Base-by-base conservation (phyloP, 2,113 vertebrate species). In the Corapipo altera region DNA sequence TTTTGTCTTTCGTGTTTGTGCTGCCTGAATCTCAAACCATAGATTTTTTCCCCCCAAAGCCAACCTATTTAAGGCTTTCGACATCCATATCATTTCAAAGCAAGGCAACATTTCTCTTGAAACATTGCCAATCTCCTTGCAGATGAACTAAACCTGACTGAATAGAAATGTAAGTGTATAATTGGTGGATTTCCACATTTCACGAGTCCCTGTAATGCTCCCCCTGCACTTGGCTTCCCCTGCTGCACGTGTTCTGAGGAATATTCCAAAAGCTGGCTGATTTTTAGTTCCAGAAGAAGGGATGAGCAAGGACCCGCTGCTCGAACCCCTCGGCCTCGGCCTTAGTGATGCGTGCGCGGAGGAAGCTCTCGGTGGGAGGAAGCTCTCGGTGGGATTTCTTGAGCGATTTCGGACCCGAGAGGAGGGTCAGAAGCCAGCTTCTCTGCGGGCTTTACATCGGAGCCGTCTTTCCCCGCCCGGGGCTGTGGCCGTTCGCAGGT, bases 271-370 rank as follows among this genome's bases (percentile, higher is more conserved):
- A 43, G 7, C 4, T 6, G 35, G 1, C 32, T 15, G 35, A 4
- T 41, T 6, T 30, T 7, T 19, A 0, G 8, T 43, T 64, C 30
- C 65, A 39, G 58, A 21, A 39, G 52, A 59, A 43, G 18, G 7
- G 21, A 1, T 2, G 57, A 39, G 22, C 11, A 43, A 35, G 6
- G 5, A 41, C 15, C 5, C 5, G 4, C 33, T 15, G 46, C 37
- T 76, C 10, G 8, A 30, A 2, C 3, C n/a, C 16, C 43, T 18
- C 19, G 12, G 4, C 30, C 52, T 37, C 57, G 8, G 20, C 3
- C 1, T 11, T 6, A 15, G 30, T 0, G 27, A 10, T 2, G 72
- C 6, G 49, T 12, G 32, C 11, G 1, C 43, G 2, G 1, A 28
- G 18, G 10, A 23, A 71, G 4, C 27, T 15, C 58, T 6, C 32